Base-by-base conservation (phyloP, 2,888 invertebrate genomes). In the Phymatocera aterrima region DNA sequence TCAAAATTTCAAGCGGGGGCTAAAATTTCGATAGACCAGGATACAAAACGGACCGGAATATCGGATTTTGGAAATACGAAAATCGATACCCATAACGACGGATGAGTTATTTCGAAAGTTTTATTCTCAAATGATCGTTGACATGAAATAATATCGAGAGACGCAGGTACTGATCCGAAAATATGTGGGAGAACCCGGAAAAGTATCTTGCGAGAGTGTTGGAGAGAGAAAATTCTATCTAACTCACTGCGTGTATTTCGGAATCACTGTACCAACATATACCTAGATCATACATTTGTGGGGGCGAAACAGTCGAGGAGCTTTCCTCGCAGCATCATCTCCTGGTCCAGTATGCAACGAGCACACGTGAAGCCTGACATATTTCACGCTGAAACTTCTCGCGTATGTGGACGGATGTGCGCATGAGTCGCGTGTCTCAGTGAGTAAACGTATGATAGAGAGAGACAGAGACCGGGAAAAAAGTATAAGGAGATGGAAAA, bases 291-390 rank as follows among this genome's bases (percentile, higher is more conserved):
- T 57, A 12, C 57, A 28, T n/a, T n/a, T 57, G 57, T 57, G 28
- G 28, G 57, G 57, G 57, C 28, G 57, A 64, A 64, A 18, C 8
- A 18, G n/a, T 18, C 34, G 12, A 21, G 57, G 46, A 57, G 57
- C 57, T 75, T 60, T 24, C 34, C 43, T n/a, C 75, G n/a, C 75
- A 57, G 57, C 57, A 75, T 75, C 40, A 37, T 3, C 75, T 75
- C 75, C 75, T 75, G 75, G 31, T 75, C 54, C 60, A 54, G 75
- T 57, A 40, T 60, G 75, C 57, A 43, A 40, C 24, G 75, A 75
- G 75, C 75, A 75, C 75, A 75, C 75, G 75, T 75, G 75, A 57
- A 75, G 37, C 75, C 24, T n/a, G 40, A 54, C 40, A 75, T 57
- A 21, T 57, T 43, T 40, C 57, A 60, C 40, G 57, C 60, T 75